Evolutionary conservation across 2,797 vertebrate genomes (phyloP).

Genomic region (Premnoplex brunnescens): DNA sequence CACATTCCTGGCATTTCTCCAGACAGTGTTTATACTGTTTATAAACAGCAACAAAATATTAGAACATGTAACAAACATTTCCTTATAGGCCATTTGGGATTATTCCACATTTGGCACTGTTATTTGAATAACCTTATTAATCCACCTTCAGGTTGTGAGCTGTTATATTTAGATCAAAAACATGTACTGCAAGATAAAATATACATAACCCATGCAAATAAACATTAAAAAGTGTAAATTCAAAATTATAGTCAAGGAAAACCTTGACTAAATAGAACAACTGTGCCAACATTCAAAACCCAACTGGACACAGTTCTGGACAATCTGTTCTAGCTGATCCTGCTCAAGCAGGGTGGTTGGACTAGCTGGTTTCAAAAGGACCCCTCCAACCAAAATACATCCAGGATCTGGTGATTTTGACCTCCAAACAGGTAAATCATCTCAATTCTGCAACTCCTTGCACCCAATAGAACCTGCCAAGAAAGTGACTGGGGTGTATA

Average conservation of each 20-base stretch:
- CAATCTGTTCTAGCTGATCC: background rate
- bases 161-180: conserved; percentile 18
- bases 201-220: background rate
- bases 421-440: background rate
- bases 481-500: background rate
- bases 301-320: background rate
- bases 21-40: conserved; percentile 21
- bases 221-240: background rate
- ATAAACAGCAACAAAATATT: conserved; percentile 14
- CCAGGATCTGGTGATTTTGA: background rate
- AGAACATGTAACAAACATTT: background rate
- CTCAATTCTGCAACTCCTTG: background rate
- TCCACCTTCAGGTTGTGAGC: background rate
- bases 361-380: background rate
- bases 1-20: conserved; percentile 43
- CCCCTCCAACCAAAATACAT: background rate
- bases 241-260: background rate
- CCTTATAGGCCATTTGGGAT: conserved; percentile 14
- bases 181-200: background rate
- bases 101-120: background rate
- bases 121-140: conserved; percentile 23
- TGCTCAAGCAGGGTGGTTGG: background rate
- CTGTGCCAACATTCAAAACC: background rate
- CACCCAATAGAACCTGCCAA: background rate
- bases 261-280: background rate